A percentile compares a stretch with the other conserved stretches of the same genome.
Evolutionary conservation across 2,888 invertebrate genomes (phyloP).

Genomic region (Endotricha flammealis): DNA sequence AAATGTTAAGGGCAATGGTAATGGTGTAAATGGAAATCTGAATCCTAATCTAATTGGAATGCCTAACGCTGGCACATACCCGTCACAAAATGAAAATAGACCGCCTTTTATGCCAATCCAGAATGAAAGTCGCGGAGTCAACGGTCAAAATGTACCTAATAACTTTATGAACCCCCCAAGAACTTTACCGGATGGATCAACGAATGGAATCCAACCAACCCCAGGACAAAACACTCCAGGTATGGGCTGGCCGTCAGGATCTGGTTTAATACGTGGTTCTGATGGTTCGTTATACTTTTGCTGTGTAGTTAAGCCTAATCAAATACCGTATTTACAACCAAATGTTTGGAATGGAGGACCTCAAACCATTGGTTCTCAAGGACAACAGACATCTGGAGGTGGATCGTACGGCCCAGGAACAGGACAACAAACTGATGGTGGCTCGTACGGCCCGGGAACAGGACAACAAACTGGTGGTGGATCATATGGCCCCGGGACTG

Average conservation of each 20-base stretch:
- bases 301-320: constrained; percentile 33
- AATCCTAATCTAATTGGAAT: too few species aligned
- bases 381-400: too few species aligned
- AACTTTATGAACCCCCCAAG: not conserved
- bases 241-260: constrained; percentile 28
- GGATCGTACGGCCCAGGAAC: not conserved
- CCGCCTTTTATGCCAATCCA: not conserved
- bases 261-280: constrained; percentile 27
- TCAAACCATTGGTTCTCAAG: constrained; percentile 2
- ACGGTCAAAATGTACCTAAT: not conserved
- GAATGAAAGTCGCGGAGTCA: not conserved
- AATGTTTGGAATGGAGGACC: constrained; percentile 12
- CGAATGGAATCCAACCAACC: not conserved
- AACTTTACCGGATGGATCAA: not conserved
- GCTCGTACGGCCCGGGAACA: not conserved
- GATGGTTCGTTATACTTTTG: constrained; percentile 39
- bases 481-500: not conserved
- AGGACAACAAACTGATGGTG: constrained; percentile 3
- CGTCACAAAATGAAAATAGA: too few species aligned
- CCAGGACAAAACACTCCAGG: constrained; percentile 1
- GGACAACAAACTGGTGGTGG: not conserved
- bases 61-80: too few species aligned
- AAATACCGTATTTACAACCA: constrained; percentile 6
- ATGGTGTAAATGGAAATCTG: too few species aligned
- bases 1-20: too few species aligned